Base-by-base conservation (phyloP, 2,888 invertebrate genomes). In the Nymphalis polychloros region DNA sequence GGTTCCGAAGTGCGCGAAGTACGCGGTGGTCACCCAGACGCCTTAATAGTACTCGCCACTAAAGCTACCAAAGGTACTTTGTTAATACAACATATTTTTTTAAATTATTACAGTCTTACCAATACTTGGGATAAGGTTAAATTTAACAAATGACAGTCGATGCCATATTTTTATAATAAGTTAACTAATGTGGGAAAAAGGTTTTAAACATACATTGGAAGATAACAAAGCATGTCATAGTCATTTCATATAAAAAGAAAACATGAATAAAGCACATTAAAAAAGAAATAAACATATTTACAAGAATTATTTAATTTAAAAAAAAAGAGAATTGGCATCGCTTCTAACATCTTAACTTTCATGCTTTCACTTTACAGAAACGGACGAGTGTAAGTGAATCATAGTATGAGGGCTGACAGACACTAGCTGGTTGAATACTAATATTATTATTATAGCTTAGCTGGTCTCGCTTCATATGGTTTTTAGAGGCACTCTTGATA, bases 21-120 rank as follows among this genome's bases (percentile, higher is more conserved):
- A 52, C 95, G 98, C 69, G 99, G 99, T 10, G 99, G 99, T 8
- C 95, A 97, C 72, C 95, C 97, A 1, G 98, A 99, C 86, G 98
- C 98, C 1, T 94, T 99, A 64, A 96, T 99, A 73, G 98, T 99
- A 53, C 97, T 98, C 83, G 99, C 99, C 59, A 98, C 98, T 67
- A 97, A 97, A 89, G 97, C 97, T 72, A 97, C 97, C 84, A 98
- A 97, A 94, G 96, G 96, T 94, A 71, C 19, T 19, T 31, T 23
- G 5, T 31, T 59, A 19, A 10, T 20, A 27, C 16, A 13, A 23
- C 8, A 23, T 55, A 53, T 55, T 31, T 55, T 17, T 8, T 55
- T 31, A 3, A 27, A 8, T 55, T 17, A 23, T 55, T 17, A 10
- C 16, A 41, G 8, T 48, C 20, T 48, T 23, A 27, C 20, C 20